Evolutionary conservation across 2,888 invertebrate genomes (phyloP), one percentile per base, ranked within the genome.

Genomic region (Platynereis dumerilii): DNA sequence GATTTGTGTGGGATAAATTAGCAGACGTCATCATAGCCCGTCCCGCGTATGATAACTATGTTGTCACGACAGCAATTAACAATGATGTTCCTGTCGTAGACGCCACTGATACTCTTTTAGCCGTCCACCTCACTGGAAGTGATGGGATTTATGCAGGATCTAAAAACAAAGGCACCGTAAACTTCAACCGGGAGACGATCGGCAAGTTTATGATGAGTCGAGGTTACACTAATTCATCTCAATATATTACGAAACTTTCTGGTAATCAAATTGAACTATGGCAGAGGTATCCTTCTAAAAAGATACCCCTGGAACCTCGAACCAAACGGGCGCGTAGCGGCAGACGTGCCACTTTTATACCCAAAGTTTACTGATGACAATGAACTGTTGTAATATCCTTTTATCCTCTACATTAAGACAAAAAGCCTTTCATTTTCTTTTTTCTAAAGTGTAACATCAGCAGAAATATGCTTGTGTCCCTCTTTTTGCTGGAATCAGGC

Each of bases 1-100:
- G 20, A 15, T 61, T 61, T 24, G 39, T 54, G 7, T 61, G 61
- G 61, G 39, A 61, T 26, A 53, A 34, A 15, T 34, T 61, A 10
- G 29, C 28, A 54, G 61, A 61, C 17, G 54, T 61, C 24, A 54
- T 61, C 12, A 44, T 61, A 2, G 61, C 54, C 5, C 27, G 54
- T 1, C 53, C 61, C 1, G 61, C 61, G n/a, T 61, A 61, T 34
- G 61, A 61, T 26, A 61, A 61, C 27, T 61, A 61, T 53, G 2
- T 61, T 22, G 54, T 61, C 24, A 54, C 26, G 2, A 29, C 29
- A 26, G 61, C 61, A 2, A 22, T 53, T 12, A 34, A 22, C 7
- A 22, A 39, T 15, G n/a, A 27, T 1, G 55, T 61, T 2, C 5
- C 54, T 7, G 55, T 42, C 1, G 27, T 61, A 12, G 61, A 61